Evolutionary conservation across 1,140 invertebrate species (phyloP).

Genomic region (Trichogramma pretiosum): DNA sequence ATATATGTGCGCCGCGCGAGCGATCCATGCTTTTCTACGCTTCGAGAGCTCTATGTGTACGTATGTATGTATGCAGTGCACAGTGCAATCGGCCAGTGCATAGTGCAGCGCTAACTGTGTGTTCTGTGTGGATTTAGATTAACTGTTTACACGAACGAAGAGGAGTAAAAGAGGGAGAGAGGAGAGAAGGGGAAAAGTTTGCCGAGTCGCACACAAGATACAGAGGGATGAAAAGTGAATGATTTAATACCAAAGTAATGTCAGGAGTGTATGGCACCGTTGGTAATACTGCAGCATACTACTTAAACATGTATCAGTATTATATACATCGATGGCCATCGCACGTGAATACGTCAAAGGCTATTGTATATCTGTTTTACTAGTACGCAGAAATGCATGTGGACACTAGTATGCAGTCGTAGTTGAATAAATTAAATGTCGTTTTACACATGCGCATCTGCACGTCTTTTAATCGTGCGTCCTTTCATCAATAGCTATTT

Average conservation of each 20-base stretch:
- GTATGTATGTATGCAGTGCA: no score
- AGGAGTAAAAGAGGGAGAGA: slow-evolving; percentile 1
- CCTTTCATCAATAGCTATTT: no score
- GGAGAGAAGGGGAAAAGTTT: not conserved
- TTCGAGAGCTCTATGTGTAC: no score
- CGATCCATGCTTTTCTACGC: no score
- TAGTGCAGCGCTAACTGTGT: no score
- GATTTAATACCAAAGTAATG: no score
- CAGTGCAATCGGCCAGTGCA: no score
- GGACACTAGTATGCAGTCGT: not conserved
- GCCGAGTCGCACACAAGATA: not conserved
- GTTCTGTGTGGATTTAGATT: slow-evolving; percentile 48
- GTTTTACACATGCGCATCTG: no score
- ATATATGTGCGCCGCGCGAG: no score
- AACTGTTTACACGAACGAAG: slow-evolving; percentile 44
- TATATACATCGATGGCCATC: no score
- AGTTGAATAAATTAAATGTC: slow-evolving; percentile 13
- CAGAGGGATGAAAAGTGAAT: not conserved
- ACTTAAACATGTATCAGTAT: no score
- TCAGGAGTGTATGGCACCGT: no score
- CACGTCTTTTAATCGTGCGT: not conserved
- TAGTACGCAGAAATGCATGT: not conserved
- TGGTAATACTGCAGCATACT: not conserved
- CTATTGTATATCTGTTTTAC: not conserved
- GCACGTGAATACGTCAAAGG: slow-evolving; percentile 3